Percentiles rank a stretch among this genome's conserved stretches.
phyloP scores from a whole-genome alignment of 2,888 invertebrate genomes.

The Mesoligia furuncula region DNA sequence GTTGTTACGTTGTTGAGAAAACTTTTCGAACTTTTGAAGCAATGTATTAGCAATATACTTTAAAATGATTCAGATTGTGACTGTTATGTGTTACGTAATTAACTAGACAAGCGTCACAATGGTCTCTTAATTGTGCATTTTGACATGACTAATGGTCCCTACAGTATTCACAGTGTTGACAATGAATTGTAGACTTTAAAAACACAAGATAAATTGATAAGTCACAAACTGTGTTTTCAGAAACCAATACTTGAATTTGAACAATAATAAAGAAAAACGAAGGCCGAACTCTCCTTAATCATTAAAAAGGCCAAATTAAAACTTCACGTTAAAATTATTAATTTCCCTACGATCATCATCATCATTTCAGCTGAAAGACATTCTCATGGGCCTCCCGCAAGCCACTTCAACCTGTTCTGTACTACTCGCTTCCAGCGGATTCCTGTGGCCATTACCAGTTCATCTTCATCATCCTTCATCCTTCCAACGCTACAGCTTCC shows the following conservation, averaged over 20 bases:
- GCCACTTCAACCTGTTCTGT: no score
- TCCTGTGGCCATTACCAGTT: not conserved
- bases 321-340: not conserved
- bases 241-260: not conserved
- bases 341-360: not conserved
- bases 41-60: no score
- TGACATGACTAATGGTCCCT: not conserved
- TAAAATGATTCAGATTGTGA: no score
- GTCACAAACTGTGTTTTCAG: not conserved
- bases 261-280: not conserved
- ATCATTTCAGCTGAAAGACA: not conserved
- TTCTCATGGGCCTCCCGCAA: not conserved
- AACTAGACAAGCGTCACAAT: no score
- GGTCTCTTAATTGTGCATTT: not conserved
- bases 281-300: not conserved
- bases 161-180: not conserved
- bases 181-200: not conserved
- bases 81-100: no score
- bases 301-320: accelerated
- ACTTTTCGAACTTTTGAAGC: no score
- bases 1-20: no score
- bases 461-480: no score
- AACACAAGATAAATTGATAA: not conserved
- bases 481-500: no score
- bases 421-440: not conserved